phyloP scores from a whole-genome alignment of 2,113 vertebrate genomes.

The Heterochromis multidens region DNA sequence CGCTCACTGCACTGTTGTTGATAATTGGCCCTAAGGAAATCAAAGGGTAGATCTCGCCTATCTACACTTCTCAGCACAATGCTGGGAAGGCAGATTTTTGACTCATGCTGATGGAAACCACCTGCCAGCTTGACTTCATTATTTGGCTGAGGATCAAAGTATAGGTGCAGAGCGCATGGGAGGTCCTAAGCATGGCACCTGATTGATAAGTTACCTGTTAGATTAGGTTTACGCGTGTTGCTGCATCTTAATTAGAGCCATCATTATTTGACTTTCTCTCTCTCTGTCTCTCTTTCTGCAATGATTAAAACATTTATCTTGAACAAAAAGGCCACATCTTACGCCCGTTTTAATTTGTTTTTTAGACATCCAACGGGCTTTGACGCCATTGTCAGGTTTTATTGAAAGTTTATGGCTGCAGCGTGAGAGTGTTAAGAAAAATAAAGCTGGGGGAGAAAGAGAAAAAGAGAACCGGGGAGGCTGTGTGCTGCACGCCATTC shows the following conservation, averaged over 20 bases:
- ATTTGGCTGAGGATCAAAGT: neutral
- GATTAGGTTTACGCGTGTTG: neutral
- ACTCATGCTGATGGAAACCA: neutral
- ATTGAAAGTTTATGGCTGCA: slow-evolving; percentile 66
- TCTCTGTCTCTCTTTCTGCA: neutral
- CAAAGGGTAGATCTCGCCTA: slow-evolving; percentile 26
- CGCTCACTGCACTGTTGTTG: slow-evolving; percentile 18
- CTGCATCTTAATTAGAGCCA: neutral
- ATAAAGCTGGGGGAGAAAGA: slow-evolving; percentile 61
- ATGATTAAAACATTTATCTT: neutral
- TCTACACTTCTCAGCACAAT: neutral
- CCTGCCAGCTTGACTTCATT: slow-evolving; percentile 6
- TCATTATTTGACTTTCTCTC: neutral
- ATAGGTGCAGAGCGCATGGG: neutral
- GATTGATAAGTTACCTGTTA: slow-evolving; percentile 26
- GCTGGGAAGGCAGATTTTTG: neutral
- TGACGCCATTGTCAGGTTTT: slow-evolving; percentile 53
- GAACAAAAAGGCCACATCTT: neutral
- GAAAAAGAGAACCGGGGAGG: slow-evolving; percentile 50
- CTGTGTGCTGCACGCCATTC: slow-evolving; percentile 80
- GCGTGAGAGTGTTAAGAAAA: slow-evolving; percentile 64
- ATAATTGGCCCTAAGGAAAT: slow-evolving; percentile 67
- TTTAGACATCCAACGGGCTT: neutral
- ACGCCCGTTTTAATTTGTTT: neutral
- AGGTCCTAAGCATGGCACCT: neutral